These are phyloP conservation scores for Pseudorhiza aurosa DNA, from an alignment of 30 jellyfish, hydroid and myxozoan species.

Conservation along the genomic window DNA sequence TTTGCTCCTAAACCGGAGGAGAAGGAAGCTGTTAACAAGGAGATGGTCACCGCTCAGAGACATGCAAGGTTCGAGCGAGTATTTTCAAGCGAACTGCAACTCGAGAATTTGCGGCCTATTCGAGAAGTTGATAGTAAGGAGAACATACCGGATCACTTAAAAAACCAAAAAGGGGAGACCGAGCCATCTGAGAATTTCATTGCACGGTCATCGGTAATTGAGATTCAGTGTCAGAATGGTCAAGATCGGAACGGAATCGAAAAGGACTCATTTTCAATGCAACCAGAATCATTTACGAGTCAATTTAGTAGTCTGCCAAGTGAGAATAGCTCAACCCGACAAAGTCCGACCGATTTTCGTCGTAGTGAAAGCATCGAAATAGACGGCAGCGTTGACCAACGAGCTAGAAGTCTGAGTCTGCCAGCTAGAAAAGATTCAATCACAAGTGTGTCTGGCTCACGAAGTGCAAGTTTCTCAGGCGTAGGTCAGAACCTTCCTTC, in stretches of 20 bases:
- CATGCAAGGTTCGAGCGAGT: slow-evolving; percentile 44
- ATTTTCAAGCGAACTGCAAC: slow-evolving; percentile 50
- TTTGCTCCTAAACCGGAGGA: slow-evolving; percentile 40
- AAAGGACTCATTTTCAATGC: slow-evolving; percentile 22
- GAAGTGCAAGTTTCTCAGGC: slow-evolving; percentile 97
- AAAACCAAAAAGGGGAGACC: neutral
- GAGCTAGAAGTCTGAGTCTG: slow-evolving; percentile 91
- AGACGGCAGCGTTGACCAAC: slow-evolving; percentile 37
- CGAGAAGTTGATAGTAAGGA: slow-evolving; percentile 74
- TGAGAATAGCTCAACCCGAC: slow-evolving; percentile 63
- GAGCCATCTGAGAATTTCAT: slow-evolving; percentile 15
- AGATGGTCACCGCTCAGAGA: neutral
- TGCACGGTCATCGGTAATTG: slow-evolving; percentile 40
- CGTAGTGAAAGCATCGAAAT: slow-evolving; percentile 22
- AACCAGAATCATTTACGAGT: slow-evolving; percentile 62
- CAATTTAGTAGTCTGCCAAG: slow-evolving; percentile 66
- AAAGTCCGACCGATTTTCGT: slow-evolving; percentile 56
- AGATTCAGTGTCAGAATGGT: slow-evolving; percentile 26
- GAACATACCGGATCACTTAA: slow-evolving; percentile 34
- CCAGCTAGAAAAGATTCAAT: slow-evolving; percentile 43
- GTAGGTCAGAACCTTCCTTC: slow-evolving; percentile 22
- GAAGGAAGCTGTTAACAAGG: slow-evolving; percentile 18
- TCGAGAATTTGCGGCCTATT: slow-evolving; percentile 64
- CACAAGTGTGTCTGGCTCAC: slow-evolving; percentile 41
- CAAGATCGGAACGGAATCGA: slow-evolving; percentile 26